Percentiles rank a stretch among this genome's conserved stretches.
Evolutionary conservation across 2,113 vertebrate genomes (phyloP).

Genomic region (Seriola dumerili): DNA sequence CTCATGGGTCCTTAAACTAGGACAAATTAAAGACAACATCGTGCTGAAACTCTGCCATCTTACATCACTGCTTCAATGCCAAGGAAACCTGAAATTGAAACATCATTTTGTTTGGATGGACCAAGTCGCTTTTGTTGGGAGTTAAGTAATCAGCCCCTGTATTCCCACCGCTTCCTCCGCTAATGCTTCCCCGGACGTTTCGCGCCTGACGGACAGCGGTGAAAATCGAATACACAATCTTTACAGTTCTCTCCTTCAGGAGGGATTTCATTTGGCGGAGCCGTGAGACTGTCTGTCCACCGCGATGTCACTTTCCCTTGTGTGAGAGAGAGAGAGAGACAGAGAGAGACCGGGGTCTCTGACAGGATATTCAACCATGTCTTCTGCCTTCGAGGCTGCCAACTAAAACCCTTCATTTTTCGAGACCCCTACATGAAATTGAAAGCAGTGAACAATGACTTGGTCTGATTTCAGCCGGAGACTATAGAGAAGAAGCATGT

Average conservation of each 20-base stretch:
- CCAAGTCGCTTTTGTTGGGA: neutral
- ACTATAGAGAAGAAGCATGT: neutral
- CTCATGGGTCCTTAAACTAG: constrained; percentile 4
- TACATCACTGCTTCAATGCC: neutral
- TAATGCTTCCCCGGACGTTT: neutral
- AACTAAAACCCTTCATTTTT: constrained; percentile 27
- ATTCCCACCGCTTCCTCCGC: neutral
- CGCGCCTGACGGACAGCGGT: neutral
- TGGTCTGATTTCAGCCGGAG: neutral
- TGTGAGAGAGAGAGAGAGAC: no score
- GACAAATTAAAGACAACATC: constrained; percentile 18
- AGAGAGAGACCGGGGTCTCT: neutral
- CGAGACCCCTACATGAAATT: neutral
- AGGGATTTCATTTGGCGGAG: neutral
- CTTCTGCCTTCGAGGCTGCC: neutral
- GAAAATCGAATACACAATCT: constrained; percentile 9
- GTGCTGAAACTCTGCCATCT: neutral
- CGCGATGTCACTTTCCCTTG: neutral
- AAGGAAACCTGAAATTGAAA: neutral
- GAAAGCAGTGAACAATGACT: neutral
- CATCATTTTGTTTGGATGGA: neutral
- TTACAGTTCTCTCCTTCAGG: neutral
- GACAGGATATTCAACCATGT: constrained; percentile 30
- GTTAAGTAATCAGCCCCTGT: neutral
- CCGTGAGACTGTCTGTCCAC: neutral